phyloP scores from a whole-genome alignment of 2,113 vertebrate species.

The Trachemys scripta region DNA sequence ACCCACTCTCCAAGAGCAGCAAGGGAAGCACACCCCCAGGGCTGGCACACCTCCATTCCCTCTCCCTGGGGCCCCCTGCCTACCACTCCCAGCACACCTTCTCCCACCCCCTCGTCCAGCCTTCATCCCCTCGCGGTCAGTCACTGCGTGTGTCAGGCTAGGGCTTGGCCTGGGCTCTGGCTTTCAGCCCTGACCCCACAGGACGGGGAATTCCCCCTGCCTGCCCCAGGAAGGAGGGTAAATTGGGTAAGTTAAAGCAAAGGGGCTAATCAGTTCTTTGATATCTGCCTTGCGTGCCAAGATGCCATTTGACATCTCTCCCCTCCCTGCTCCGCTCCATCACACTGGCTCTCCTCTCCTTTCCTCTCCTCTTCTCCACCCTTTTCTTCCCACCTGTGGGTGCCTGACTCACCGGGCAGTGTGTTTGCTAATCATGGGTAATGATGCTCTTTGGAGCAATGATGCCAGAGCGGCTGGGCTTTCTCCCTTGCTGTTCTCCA shows the following conservation, averaged over 20 bases:
- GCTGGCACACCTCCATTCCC: too few relatives aligned
- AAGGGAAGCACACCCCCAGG: too few relatives aligned
- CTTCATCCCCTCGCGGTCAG: accelerated
- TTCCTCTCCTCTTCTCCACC: accelerated
- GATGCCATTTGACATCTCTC: slow-evolving; percentile 54
- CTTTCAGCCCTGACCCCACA: neutral
- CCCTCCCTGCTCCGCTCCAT: neutral
- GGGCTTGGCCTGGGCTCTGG: neutral
- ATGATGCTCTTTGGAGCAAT: accelerated
- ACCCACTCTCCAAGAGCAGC: too few relatives aligned
- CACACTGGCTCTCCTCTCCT: neutral
- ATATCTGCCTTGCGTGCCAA: slow-evolving; percentile 74
- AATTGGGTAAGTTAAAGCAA: slow-evolving; percentile 72
- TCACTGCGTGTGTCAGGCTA: too few relatives aligned
- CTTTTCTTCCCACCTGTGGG: accelerated
- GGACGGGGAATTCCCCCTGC: neutral
- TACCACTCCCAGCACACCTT: too few relatives aligned
- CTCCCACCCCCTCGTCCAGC: too few relatives aligned
- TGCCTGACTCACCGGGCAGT: accelerated
- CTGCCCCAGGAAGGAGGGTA: neutral
- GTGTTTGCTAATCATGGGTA: accelerated
- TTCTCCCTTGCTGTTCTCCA: accelerated
- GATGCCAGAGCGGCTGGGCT: neutral
- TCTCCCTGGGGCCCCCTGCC: neutral
- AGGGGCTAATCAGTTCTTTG: slow-evolving; percentile 82